Base-by-base conservation (phyloP, 2,888 invertebrate genomes). In the Habrosyne pyritoides region DNA sequence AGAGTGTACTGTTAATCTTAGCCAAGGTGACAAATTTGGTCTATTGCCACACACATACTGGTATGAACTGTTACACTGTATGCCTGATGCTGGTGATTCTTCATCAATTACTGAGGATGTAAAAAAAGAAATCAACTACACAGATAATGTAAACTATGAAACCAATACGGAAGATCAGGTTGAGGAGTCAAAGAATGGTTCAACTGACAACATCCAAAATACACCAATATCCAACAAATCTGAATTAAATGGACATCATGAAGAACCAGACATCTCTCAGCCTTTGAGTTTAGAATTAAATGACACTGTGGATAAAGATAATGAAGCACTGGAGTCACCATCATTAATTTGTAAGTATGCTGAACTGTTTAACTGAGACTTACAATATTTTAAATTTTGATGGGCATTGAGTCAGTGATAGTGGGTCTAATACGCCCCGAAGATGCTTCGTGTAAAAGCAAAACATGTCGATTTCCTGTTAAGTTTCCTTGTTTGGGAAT, bases 21-120 rank as follows among this genome's bases (percentile, higher is more conserved):
- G 55, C 1, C 82, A 87, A 66, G 93, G 93, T 12, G 94, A 94
- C 67, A 86, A 81, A 64, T 93, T 94, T 75, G 93, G 93, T 12
- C 81, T 94, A 5, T 67, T 93, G 26, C 93, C 93, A 0, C 86
- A 93, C 48, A 62, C 76, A 10, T 90, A 80, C 65, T 94, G 94
- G 93, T 94, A 86, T 73, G 87, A 87, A 73, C 65, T 93, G 0
- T 64, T 86, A 66, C 61, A 83, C 53, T 77, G 73, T 36, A 42
- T n/a, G 8, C 8, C 18, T 36, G 36, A 36, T 4, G 2, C 2
- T 5, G 42, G 18, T n/a, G 42, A 18, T 42, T 2, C 18, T 18
- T 7, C 14, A 18, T 42, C 47, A 47, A 58, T 53, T 42, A 47
- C 47, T 6, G 60, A 55, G 18, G 28, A 50, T n/a, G 53, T 57